Conservation (phyloP, 2,113 vertebrate species). For the Cromileptes altivelis region DNA sequence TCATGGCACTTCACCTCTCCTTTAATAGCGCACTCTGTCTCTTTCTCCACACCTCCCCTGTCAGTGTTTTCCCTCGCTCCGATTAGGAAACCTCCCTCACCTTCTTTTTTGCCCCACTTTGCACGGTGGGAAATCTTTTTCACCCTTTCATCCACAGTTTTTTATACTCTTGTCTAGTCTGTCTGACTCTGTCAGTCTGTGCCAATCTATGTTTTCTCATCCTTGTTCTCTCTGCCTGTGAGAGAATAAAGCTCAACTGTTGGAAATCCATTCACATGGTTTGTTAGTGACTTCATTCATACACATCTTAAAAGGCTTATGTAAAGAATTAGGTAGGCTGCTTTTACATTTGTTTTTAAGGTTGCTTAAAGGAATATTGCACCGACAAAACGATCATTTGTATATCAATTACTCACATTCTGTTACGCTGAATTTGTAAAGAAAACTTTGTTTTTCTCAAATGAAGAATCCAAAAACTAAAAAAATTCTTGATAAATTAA, state of each 20-base stretch:
- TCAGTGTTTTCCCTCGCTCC: slow-evolving; percentile 65
- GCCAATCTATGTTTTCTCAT: slow-evolving; percentile 34
- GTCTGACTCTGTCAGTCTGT: slow-evolving; percentile 36
- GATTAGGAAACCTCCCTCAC: slow-evolving; percentile 66
- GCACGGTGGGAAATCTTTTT: slow-evolving; percentile 71
- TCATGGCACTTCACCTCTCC: slow-evolving; percentile 66
- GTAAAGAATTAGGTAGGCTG: neutral
- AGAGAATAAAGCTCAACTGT: slow-evolving; percentile 9
- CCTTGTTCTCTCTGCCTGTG: slow-evolving; percentile 15
- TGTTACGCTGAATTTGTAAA: too few relatives aligned
- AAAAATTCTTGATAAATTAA: too few relatives aligned
- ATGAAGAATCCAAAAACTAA: too few relatives aligned
- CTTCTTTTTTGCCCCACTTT: slow-evolving; percentile 51
- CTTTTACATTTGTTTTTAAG: neutral
- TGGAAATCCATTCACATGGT: slow-evolving; percentile 39
- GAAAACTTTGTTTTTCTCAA: too few relatives aligned
- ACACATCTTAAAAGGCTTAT: slow-evolving; percentile 10
- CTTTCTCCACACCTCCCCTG: slow-evolving; percentile 71
- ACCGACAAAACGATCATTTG: too few relatives aligned
- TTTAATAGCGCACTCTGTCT: slow-evolving; percentile 62
- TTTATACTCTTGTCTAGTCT: slow-evolving; percentile 27
- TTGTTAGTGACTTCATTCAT: slow-evolving; percentile 38
- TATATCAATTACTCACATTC: too few relatives aligned
- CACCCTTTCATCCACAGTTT: slow-evolving; percentile 38
- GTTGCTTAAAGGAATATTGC: slow-evolving; percentile 1